Base-by-base conservation (phyloP, 2,113 vertebrate genomes). In the Gadus macrocephalus region DNA sequence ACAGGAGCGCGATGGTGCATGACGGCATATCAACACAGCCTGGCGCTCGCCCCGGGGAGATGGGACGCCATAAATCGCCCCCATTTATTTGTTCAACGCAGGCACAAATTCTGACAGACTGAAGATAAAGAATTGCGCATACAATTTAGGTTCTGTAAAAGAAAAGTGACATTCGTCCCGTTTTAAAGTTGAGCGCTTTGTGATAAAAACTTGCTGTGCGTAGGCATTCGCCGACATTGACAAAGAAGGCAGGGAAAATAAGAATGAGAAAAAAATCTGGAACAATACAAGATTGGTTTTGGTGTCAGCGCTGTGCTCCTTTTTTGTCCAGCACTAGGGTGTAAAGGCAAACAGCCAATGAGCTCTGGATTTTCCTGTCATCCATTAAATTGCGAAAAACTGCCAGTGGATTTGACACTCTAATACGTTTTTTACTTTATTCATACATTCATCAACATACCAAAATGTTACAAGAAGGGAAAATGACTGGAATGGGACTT, bases 1-100 rank as follows among this genome's bases (percentile, higher is more conserved):
- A 62, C 19, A 17, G 19, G 20, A 20, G 28, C 55, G 60, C 56
- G 15, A 60, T 60, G 28, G n/a, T 14, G 56, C 31, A 20, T 38
- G 35, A 66, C 16, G 62, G 27, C 63, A 53, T 62, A 78, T 53
- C 17, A 42, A 35, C 62, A 69, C 73, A 74, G 69, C 59, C 66
- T 73, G 25, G 38, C 53, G 19, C 35, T 71, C 66, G 67, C 63
- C 69, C 42, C 61, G 73, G 56, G 77, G 70, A 72, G 72, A 73
- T 20, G 66, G 15, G 61, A 17, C 55, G 53, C 67, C 62, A 70
- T 80, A 72, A 72, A 80, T 28, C 20, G 53, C 66, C 56, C 25
- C 64, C 73, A 70, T 77, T 78, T 81, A 78, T 83, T 81, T 81
- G 74, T 66, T 66, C 64, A 63, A 69, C 31, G 28, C 70, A 55